These are phyloP conservation scores for Nerophis ophidion DNA, from an alignment of 2,113 vertebrate species.

Conservation along the genomic window DNA sequence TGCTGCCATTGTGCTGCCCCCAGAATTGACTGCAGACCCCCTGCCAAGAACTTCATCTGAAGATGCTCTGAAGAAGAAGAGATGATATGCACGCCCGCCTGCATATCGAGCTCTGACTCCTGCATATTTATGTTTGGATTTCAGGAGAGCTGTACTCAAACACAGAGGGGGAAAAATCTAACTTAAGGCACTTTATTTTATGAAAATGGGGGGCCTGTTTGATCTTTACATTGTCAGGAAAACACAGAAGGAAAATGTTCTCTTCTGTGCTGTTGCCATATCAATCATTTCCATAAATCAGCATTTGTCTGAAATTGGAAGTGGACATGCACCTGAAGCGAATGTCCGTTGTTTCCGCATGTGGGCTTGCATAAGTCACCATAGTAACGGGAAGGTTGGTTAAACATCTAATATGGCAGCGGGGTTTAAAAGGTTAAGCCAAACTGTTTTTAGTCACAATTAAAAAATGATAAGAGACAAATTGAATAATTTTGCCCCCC, in stretches of 20 bases:
- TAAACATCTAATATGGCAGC: not conserved
- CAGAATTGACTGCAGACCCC: slow-evolving; percentile 57
- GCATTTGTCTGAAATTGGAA: no score
- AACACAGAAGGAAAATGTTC: slow-evolving; percentile 3
- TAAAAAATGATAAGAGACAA: not conserved
- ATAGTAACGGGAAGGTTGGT: no score
- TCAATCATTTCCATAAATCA: slow-evolving; percentile 3
- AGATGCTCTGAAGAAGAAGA: slow-evolving; percentile 41
- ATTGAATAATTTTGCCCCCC: not conserved
- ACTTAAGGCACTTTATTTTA: slow-evolving; percentile 26
- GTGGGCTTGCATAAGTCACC: no score
- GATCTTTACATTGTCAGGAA: slow-evolving; percentile 31
- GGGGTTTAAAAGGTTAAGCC: not conserved
- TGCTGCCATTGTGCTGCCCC: slow-evolving; percentile 37
- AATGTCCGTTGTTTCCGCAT: no score
- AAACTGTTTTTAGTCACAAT: not conserved
- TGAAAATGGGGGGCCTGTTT: slow-evolving; percentile 14
- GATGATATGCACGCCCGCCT: slow-evolving; percentile 41
- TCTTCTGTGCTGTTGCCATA: slow-evolving; percentile 12
- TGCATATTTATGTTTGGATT: slow-evolving; percentile 59
- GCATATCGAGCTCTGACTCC: slow-evolving; percentile 28
- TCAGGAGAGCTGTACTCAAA: slow-evolving; percentile 34
- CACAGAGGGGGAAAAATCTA: slow-evolving; percentile 27
- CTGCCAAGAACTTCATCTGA: slow-evolving; percentile 54
- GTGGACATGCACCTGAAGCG: no score